phyloP scores from a whole-genome alignment of 2,113 vertebrate genomes.

The Symphodus melops region DNA sequence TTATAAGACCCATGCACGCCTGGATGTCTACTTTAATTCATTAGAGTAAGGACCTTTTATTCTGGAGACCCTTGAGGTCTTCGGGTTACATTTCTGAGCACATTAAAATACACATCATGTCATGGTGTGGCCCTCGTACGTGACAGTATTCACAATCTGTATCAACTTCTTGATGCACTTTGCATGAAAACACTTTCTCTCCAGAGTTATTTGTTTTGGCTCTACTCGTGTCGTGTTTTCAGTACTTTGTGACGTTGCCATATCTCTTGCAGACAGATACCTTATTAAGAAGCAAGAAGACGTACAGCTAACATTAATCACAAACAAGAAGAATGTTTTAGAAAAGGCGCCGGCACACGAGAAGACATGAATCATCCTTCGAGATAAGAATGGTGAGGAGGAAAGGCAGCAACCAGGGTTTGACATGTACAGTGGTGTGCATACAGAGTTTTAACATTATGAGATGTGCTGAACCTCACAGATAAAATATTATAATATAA shows the following conservation, averaged over 20 bases:
- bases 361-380: not conserved
- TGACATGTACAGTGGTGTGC: too few relatives aligned
- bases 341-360: not conserved
- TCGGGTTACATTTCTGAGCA: not conserved
- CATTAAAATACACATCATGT: not conserved
- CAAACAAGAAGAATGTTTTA: not conserved
- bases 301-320: slow-evolving; percentile 13
- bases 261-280: slow-evolving; percentile 6
- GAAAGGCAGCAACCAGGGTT: not conserved
- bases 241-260: slow-evolving; percentile 5
- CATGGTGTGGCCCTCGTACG: not conserved
- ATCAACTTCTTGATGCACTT: slow-evolving; percentile 9
- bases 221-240: not conserved
- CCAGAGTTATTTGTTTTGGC: not conserved
- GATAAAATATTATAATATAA: too few relatives aligned
- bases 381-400: not conserved
- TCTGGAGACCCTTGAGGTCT: not conserved
- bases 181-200: not conserved
- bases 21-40: too few relatives aligned
- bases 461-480: too few relatives aligned
- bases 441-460: too few relatives aligned
- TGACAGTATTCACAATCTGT: not conserved
- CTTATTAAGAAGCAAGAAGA: not conserved
- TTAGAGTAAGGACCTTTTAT: too few relatives aligned
- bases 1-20: too few relatives aligned